These are phyloP conservation scores for Eublepharis macularius DNA, from an alignment of 2,113 vertebrate species.

Conservation along the genomic window DNA sequence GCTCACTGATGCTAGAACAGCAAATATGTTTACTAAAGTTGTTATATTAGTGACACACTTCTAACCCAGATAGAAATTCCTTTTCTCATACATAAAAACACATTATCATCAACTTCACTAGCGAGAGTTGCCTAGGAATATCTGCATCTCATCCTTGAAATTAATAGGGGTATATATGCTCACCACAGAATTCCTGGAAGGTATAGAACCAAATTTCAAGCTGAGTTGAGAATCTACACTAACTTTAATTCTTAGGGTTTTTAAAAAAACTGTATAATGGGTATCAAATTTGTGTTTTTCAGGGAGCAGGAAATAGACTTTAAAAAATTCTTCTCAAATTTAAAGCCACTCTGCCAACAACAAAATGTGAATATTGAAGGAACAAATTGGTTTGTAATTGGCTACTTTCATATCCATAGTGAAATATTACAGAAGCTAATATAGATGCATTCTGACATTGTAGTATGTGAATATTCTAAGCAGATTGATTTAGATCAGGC, in stretches of 20 bases:
- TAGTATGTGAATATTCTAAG: background rate
- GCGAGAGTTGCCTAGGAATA: background rate
- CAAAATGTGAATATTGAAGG: background rate
- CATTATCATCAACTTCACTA: slow-evolving; percentile 21
- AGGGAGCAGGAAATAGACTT: slow-evolving; percentile 15
- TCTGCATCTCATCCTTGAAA: background rate
- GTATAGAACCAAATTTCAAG: background rate
- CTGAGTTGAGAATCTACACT: slow-evolving; percentile 25
- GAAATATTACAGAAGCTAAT: slow-evolving; percentile 2
- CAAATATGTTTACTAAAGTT: slow-evolving; percentile 65
- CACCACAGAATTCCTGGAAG: background rate
- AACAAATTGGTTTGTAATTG: background rate
- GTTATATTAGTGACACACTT: slow-evolving; percentile 24
- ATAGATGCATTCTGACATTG: background rate
- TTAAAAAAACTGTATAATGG: background rate
- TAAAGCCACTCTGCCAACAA: slow-evolving; percentile 78
- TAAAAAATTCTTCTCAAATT: slow-evolving; percentile 69
- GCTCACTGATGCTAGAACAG: slow-evolving; percentile 45
- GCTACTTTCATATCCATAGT: background rate
- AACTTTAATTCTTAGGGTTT: background rate
- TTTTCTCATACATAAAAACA: slow-evolving; percentile 17
- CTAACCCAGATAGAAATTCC: background rate
- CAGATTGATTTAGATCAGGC: background rate
- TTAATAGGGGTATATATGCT: background rate
- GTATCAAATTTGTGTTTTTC: slow-evolving; percentile 21